A percentile compares a stretch with the other conserved stretches of the same genome.
These are phyloP conservation scores for Clinocottus analis DNA, from an alignment of 2,113 vertebrate genomes.

Conservation along the genomic window DNA sequence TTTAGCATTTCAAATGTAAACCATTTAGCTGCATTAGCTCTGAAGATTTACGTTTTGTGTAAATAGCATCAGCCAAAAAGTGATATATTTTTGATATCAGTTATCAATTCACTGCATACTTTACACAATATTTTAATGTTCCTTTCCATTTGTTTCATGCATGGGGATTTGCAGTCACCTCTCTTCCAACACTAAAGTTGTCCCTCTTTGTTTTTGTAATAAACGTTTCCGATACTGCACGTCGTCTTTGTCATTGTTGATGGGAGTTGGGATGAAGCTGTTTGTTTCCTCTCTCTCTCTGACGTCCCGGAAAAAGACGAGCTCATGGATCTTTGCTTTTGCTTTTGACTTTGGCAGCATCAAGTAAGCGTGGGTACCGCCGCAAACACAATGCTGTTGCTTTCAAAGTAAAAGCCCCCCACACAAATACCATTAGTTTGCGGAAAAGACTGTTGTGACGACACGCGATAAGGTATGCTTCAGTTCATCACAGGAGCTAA, in stretches of 20 bases:
- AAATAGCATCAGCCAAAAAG: too few species aligned
- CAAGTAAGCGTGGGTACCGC: not conserved
- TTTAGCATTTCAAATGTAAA: too few species aligned
- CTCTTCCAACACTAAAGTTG: not conserved
- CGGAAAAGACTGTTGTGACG: not conserved
- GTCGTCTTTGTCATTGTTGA: not conserved
- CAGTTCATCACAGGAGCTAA: not conserved
- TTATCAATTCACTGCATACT: not conserved
- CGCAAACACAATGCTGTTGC: not conserved
- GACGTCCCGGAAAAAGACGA: not conserved
- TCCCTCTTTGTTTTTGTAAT: too few species aligned
- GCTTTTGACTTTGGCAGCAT: constrained; percentile 13
- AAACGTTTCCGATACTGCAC: too few species aligned
- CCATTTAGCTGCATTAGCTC: too few species aligned
- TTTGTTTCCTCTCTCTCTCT: not conserved
- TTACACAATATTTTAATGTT: not conserved
- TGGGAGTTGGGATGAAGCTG: not conserved
- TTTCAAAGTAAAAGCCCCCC: constrained; percentile 10
- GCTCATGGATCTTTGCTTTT: constrained; percentile 3
- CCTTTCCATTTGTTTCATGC: not conserved
- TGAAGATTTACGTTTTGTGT: too few species aligned
- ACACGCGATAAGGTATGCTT: not conserved
- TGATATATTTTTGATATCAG: too few species aligned
- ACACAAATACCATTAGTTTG: too few species aligned
- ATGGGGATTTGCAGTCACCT: not conserved